Percentiles rank a stretch among this genome's conserved stretches.
phyloP scores from a whole-genome alignment of 2,888 invertebrate species.

The Dicycla oo region DNA sequence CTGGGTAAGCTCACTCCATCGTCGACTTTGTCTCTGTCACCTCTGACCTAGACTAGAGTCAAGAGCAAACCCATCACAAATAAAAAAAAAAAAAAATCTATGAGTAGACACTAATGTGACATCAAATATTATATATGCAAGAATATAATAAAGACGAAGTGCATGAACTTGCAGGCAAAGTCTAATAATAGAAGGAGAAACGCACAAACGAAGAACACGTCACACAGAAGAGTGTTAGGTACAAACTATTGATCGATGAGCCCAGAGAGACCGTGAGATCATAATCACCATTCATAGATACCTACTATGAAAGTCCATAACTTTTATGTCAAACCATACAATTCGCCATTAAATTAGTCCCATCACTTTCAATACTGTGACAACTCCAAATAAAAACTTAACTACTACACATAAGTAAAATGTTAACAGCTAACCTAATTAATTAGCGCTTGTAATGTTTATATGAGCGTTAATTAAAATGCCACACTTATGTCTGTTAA shows the following conservation, averaged over 20 bases:
- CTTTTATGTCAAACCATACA: constrained; percentile 25
- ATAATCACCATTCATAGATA: constrained; percentile 13
- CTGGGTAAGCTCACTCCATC: no score
- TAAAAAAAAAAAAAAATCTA: no score
- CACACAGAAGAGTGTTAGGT: background rate
- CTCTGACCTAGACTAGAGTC: no score
- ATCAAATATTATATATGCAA: background rate
- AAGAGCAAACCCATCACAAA: no score
- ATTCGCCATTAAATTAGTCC: constrained; percentile 27
- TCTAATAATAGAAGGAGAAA: background rate
- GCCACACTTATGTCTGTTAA: constrained; percentile 45
- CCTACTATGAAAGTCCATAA: constrained; percentile 11
- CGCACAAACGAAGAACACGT: background rate
- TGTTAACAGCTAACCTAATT: constrained; percentile 45
- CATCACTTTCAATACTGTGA: constrained; percentile 10
- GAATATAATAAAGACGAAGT: background rate
- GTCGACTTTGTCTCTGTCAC: no score
- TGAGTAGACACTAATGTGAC: background rate
- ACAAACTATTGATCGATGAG: constrained; percentile 10
- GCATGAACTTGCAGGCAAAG: background rate
- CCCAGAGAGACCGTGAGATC: constrained; percentile 40
- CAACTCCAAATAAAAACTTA: constrained; percentile 35
- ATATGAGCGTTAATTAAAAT: constrained; percentile 38
- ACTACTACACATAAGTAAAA: constrained; percentile 19
- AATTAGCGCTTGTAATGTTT: constrained; percentile 37